Base-by-base conservation (phyloP, 2,888 invertebrate species). In the Apoda limacodes region DNA sequence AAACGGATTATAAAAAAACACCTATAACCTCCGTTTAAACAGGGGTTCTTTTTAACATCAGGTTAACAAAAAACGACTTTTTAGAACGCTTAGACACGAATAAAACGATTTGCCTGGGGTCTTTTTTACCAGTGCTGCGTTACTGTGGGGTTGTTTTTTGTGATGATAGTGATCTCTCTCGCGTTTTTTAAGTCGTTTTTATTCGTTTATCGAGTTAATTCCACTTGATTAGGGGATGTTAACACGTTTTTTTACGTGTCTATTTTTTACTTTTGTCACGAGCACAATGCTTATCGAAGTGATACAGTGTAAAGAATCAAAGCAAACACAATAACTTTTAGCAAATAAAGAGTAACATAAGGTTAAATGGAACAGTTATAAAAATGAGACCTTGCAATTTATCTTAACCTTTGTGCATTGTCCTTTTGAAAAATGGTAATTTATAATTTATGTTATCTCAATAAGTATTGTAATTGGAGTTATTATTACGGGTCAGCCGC, bases 391-490 rank as follows among this genome's bases (percentile, higher is more conserved):
- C 17, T n/a, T 17, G 17, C 26, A 35, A 32, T 37, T 34, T 43
- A 47, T 49, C 45, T 44, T 36, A 52, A 51, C 15, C n/a, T 22
- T 9, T 10, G 13, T 12, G 27, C 13, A 10, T 10, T 32, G 14
- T 32, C 23, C 22, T 14, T 17, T 17, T 17, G 17, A 17, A 26
- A 43, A 42, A 48, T 13, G 34, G 45, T 53, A 63, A 66, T 72
- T 70, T 67, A 67, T 72, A 74, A 75, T 76, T 71, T 75, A 71
- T 74, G 69, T 64, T 65, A 63, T 71, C 68, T 69, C 64, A 66
- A 69, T 71, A 68, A 61, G 53, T 45, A 59, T 62, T 65, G 67
- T 68, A 68, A 74, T 74, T 70, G 67, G 41, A 52, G 61, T 60
- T 64, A 72, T 76, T 75, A 76, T 67, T 58, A 52, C 51, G 68